These are phyloP conservation scores for Cydia amplana DNA, from an alignment of 1,140 invertebrate species.

Conservation along the genomic window DNA sequence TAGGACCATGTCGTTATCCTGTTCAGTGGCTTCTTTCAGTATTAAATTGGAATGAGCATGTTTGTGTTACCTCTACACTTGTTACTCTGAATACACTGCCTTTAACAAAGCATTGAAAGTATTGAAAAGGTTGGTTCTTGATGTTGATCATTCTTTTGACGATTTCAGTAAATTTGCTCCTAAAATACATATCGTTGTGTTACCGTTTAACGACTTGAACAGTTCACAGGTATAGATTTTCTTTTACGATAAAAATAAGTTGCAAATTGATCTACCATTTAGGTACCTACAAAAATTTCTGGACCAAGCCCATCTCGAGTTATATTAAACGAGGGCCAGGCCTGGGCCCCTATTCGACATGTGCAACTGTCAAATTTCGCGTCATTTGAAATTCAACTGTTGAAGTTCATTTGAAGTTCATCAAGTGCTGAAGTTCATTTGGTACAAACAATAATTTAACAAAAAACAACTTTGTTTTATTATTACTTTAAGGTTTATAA, in stretches of 20 bases:
- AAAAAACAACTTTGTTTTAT: too few species aligned
- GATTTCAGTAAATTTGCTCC: not conserved
- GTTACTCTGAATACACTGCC: not conserved
- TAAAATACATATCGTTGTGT: not conserved
- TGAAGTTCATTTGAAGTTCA: too few species aligned
- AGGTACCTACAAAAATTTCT: not conserved
- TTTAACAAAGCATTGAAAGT: not conserved
- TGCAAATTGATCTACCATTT: not conserved
- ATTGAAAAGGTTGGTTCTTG: not conserved
- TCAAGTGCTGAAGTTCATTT: too few species aligned
- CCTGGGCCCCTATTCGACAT: too few species aligned
- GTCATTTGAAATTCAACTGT: too few species aligned
- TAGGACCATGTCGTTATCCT: constrained; percentile 16
- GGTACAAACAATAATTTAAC: too few species aligned
- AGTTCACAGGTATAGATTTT: not conserved
- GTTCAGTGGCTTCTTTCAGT: constrained; percentile 16
- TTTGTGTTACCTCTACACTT: not conserved
- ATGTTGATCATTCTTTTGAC: not conserved
- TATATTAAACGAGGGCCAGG: not conserved
- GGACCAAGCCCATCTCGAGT: not conserved
- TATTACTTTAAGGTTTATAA: too few species aligned
- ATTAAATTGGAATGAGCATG: constrained; percentile 15
- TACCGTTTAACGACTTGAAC: not conserved
- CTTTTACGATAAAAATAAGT: not conserved
- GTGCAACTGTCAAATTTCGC: too few species aligned